Evolutionary conservation across 2,113 vertebrate species (phyloP), one percentile per base, ranked within the genome.

Genomic region (Rhinoptilus africanus): DNA sequence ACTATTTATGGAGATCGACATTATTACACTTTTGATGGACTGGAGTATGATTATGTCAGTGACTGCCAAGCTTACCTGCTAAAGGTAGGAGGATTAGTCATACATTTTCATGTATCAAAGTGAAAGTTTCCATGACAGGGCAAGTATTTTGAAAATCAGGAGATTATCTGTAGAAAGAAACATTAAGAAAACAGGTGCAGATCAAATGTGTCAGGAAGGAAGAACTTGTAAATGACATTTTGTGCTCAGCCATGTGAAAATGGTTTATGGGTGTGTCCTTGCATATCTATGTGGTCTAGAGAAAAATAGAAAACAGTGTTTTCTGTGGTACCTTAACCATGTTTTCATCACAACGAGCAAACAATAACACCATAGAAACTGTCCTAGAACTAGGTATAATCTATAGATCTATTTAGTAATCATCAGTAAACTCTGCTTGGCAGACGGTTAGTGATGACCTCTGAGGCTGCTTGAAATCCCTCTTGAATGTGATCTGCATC

Each of bases 21-120:
- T 93, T 99, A 99, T 95, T 98, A 99, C 85, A 99, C 99, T 56
- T 99, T 99, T 86, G 99, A 99, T 19, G 99, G 99, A 18, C 78
- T 99, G 54, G 99, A 99, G 88, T 99, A 99, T 86, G 99, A 99
- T 94, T 99, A 99, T 90, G 96, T 98, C 96, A 99, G 99, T 81
- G 99, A 99, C 98, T 99, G 99, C 95, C 99, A 99, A 94, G 98
- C 98, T 77, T 99, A 99, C 90, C 97, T 99, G 91, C 96, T 99
- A 72, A 99, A 99, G 99, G 99, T 99, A 98, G 84, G 97, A 89
- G 11, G 10, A 50, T 34, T 89, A 18, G 22, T 94, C 37, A 8
- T 43, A 47, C 26, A 13, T 73, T 78, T 85, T 39, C 43, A 68
- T 67, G 14, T 59, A 16, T 57, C 32, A 54, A 45, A 59, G 24